These are phyloP conservation scores for Phyllopteryx taeniolatus DNA, from an alignment of 2,113 vertebrate genomes.

Conservation along the genomic window DNA sequence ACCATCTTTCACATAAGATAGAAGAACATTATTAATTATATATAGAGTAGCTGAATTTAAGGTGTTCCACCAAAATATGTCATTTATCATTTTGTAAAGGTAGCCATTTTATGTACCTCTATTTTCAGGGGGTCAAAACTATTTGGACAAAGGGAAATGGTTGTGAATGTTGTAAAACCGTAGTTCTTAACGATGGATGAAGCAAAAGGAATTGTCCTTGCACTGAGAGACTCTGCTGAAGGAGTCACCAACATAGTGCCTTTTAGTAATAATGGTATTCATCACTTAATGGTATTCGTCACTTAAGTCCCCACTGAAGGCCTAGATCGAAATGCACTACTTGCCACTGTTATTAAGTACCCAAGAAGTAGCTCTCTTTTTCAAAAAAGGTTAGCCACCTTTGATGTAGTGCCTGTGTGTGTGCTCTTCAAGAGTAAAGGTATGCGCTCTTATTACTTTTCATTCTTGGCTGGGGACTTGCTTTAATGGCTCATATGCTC, in stretches of 20 bases:
- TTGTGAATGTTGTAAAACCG: neutral
- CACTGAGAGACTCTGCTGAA: conserved; percentile 16
- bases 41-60: too few relatives aligned
- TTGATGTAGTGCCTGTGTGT: neutral
- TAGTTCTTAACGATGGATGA: neutral
- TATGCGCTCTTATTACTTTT: conserved; percentile 49
- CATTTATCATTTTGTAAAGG: too few relatives aligned
- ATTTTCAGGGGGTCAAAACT: too few relatives aligned
- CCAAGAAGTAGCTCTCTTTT: neutral
- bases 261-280: too few relatives aligned
- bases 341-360: too few relatives aligned
- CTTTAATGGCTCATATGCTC: conserved; percentile 67
- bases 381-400: neutral
- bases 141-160: neutral
- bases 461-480: conserved; percentile 39
- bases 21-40: too few relatives aligned
- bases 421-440: conserved; percentile 6
- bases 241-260: neutral
- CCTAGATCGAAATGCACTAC: too few relatives aligned
- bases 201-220: conserved; percentile 28
- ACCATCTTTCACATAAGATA: conserved; percentile 30
- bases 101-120: too few relatives aligned
- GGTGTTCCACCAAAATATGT: too few relatives aligned
- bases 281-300: too few relatives aligned
- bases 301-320: too few relatives aligned